Conservation (phyloP, 2,888 invertebrate species). For the Lithosia quadra region DNA sequence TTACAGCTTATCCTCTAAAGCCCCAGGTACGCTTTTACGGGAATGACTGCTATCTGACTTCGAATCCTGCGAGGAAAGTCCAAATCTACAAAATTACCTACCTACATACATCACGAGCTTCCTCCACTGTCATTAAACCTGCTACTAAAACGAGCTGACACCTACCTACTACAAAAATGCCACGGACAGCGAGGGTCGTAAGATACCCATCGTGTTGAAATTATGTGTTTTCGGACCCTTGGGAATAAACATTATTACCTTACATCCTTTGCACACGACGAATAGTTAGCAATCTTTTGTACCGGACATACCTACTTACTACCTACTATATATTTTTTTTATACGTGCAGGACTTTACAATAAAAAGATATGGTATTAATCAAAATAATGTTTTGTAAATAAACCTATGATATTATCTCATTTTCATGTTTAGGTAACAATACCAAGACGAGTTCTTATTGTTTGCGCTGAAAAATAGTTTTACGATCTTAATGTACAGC, state of each 20-base stretch:
- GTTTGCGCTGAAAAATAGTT: too few species aligned
- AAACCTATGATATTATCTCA: too few species aligned
- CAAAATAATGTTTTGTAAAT: too few species aligned
- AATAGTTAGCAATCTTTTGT: slow-evolving; percentile 21
- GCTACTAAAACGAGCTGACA: background rate
- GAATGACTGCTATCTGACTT: background rate
- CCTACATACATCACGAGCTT: background rate
- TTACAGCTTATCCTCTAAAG: too few species aligned
- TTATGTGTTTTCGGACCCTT: slow-evolving; percentile 17
- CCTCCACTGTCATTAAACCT: background rate
- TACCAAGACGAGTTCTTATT: too few species aligned
- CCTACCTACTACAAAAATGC: slow-evolving; percentile 13
- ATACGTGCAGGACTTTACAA: too few species aligned
- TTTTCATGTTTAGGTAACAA: too few species aligned
- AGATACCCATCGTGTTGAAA: slow-evolving; percentile 17
- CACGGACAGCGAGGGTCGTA: slow-evolving; percentile 9
- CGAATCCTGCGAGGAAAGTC: background rate
- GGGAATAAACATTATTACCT: slow-evolving; percentile 16
- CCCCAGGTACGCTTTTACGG: background rate
- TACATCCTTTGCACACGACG: slow-evolving; percentile 15
- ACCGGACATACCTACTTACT: too few species aligned
- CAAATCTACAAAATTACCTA: background rate
- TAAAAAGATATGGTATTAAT: background rate
- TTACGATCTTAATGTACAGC: too few species aligned
- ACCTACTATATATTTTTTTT: too few species aligned